Conservation (phyloP, 2,113 vertebrate genomes). For the Ranitomeya variabilis region DNA sequence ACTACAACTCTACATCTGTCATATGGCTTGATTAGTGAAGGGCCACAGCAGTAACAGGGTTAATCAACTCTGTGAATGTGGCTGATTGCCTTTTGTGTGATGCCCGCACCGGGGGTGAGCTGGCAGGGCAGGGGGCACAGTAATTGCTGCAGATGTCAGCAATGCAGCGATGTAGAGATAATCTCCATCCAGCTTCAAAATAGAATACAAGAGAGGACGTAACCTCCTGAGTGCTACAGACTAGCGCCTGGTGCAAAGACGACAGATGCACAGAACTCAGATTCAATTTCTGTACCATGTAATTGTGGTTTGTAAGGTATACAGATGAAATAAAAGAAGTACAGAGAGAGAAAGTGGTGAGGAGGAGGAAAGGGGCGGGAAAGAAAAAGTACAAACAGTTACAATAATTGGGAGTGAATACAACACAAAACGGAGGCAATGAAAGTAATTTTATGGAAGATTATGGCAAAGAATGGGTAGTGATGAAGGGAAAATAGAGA, state of each 20-base stretch:
- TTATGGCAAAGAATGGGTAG: not conserved
- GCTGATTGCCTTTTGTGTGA: conserved; percentile 44
- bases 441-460: not conserved
- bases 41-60: not conserved
- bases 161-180: conserved; percentile 40
- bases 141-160: conserved; percentile 53
- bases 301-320: conserved; percentile 20
- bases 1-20: not conserved
- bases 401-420: not conserved
- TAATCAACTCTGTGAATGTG: conserved; percentile 31
- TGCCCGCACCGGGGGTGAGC: conserved; percentile 11
- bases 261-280: not conserved
- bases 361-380: not conserved
- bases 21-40: not conserved
- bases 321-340: not conserved
- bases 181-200: conserved; percentile 32
- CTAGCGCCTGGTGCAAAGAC: not conserved
- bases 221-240: conserved; percentile 35
- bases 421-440: not conserved
- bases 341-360: not conserved
- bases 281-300: conserved; percentile 6
- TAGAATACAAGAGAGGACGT: conserved; percentile 23
- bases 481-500: not conserved
- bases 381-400: not conserved
- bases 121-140: conserved; percentile 52